Conservation (phyloP, 2,888 invertebrate species). For the Meiosimyza decipiens region DNA sequence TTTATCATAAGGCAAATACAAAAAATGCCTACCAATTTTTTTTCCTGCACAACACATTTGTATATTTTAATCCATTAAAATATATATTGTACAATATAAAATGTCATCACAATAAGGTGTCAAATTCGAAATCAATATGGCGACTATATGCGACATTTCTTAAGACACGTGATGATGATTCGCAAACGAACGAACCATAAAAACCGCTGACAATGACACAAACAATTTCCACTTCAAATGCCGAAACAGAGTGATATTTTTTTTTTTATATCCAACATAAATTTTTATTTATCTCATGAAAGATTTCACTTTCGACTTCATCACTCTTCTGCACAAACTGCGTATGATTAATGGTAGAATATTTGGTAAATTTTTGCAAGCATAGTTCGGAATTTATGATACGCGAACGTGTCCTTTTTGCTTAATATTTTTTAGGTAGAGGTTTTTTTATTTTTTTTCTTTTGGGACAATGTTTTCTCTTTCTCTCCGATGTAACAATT, state of each 20-base stretch:
- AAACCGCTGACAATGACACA: slow-evolving; percentile 33
- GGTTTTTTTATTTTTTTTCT: too few relatives aligned
- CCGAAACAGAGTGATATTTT: neutral
- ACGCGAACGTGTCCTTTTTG: slow-evolving; percentile 39
- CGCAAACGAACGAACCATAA: slow-evolving; percentile 11
- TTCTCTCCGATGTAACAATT: neutral
- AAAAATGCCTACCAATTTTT: neutral
- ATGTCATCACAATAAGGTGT: slow-evolving; percentile 32
- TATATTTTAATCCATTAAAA: slow-evolving; percentile 21
- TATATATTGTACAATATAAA: neutral
- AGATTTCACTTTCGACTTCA: neutral
- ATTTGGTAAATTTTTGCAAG: slow-evolving; percentile 36
- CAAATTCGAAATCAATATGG: slow-evolving; percentile 29
- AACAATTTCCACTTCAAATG: slow-evolving; percentile 29
- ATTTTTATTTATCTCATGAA: slow-evolving; percentile 12
- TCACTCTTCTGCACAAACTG: slow-evolving; percentile 21
- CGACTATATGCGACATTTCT: neutral
- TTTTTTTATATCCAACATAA: slow-evolving; percentile 8
- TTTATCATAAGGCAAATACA: slow-evolving; percentile 18
- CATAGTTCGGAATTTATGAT: slow-evolving; percentile 40
- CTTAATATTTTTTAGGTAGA: slow-evolving; percentile 10
- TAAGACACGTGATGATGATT: neutral
- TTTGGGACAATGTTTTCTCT: neutral
- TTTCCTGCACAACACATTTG: too few relatives aligned
- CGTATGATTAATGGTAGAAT: slow-evolving; percentile 39